Evolutionary conservation across 2,797 vertebrate genomes (phyloP).

Genomic region (Odontamblyopus rebecca): DNA sequence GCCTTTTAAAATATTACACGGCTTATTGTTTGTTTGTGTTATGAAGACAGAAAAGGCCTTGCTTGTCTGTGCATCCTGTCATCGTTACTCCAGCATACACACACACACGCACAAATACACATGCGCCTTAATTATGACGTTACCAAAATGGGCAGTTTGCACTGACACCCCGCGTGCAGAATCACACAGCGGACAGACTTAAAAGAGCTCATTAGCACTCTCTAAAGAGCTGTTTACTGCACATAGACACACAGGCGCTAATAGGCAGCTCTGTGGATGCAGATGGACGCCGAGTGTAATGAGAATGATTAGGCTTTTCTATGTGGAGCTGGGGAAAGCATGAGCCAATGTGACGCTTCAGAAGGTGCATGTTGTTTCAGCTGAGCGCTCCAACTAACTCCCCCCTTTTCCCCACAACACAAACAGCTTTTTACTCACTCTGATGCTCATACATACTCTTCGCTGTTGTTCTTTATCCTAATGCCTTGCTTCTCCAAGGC

Average conservation of each 20-base stretch:
- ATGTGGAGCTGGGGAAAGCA: slow-evolving; percentile 38
- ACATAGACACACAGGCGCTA: slow-evolving; percentile 80
- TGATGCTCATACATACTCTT: slow-evolving; percentile 6
- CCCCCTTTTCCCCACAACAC: slow-evolving; percentile 22
- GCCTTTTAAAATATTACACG: slow-evolving; percentile 16
- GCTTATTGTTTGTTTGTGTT: slow-evolving; percentile 46
- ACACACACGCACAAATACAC: slow-evolving; percentile 23
- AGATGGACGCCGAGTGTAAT: slow-evolving; percentile 96
- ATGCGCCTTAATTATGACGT: slow-evolving; percentile 90
- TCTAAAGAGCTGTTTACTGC: slow-evolving; percentile 97
- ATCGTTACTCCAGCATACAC: slow-evolving; percentile 15
- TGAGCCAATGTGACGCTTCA: slow-evolving; percentile 49
- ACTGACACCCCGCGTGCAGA: slow-evolving; percentile 88
- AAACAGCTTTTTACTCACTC: slow-evolving; percentile 14
- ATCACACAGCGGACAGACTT: slow-evolving; percentile 91
- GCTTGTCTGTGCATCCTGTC: slow-evolving; percentile 11
- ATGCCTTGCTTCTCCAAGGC: slow-evolving; percentile 28
- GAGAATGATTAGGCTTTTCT: slow-evolving; percentile 90
- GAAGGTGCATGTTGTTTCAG: slow-evolving; percentile 69
- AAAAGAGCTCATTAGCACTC: slow-evolving; percentile 97
- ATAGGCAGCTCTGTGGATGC: slow-evolving; percentile 94
- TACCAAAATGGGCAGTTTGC: slow-evolving; percentile 94
- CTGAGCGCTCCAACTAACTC: slow-evolving; percentile 45
- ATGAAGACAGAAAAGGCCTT: slow-evolving; percentile 29
- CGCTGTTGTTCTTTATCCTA: slow-evolving; percentile 39